phyloP scores from a whole-genome alignment of 2,888 invertebrate genomes.

The Latheticus oryzae region DNA sequence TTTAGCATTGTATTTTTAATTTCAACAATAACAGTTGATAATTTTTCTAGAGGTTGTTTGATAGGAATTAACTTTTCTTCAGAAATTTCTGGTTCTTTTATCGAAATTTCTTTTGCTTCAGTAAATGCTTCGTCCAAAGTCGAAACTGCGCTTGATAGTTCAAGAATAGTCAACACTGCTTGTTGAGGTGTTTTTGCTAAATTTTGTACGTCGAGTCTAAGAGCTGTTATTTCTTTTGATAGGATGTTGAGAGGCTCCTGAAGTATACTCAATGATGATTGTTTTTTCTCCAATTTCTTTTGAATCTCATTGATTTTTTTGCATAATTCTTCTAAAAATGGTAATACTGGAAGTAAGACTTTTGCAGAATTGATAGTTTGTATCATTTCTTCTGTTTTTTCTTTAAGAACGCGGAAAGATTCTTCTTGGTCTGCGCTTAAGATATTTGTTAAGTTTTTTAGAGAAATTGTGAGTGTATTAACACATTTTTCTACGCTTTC shows the following conservation, averaged over 20 bases:
- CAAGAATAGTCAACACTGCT: conserved; percentile 8
- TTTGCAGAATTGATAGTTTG: no score
- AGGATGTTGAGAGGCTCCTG: conserved; percentile 6
- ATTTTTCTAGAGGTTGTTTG: conserved; percentile 38
- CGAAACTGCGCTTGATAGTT: conserved; percentile 10
- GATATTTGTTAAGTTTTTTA: no score
- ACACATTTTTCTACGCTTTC: no score
- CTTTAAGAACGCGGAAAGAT: no score
- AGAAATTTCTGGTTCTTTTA: conserved; percentile 1
- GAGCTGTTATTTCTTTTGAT: conserved; percentile 13
- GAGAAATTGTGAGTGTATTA: no score
- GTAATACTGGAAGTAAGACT: no score
- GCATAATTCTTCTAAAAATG: no score
- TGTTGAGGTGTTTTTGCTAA: background rate
- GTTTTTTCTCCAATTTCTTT: conserved; percentile 4
- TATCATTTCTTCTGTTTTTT: no score
- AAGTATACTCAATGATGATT: background rate
- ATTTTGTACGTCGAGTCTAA: background rate
- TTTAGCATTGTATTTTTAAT: conserved; percentile 1
- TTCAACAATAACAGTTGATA: conserved; percentile 33
- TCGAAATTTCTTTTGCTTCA: no score
- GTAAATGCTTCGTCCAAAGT: conserved; percentile 32
- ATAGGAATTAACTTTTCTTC: conserved; percentile 25
- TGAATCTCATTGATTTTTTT: no score
- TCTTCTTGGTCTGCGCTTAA: no score